phyloP scores from a whole-genome alignment of 2,888 invertebrate species.

The Hedya salicella region DNA sequence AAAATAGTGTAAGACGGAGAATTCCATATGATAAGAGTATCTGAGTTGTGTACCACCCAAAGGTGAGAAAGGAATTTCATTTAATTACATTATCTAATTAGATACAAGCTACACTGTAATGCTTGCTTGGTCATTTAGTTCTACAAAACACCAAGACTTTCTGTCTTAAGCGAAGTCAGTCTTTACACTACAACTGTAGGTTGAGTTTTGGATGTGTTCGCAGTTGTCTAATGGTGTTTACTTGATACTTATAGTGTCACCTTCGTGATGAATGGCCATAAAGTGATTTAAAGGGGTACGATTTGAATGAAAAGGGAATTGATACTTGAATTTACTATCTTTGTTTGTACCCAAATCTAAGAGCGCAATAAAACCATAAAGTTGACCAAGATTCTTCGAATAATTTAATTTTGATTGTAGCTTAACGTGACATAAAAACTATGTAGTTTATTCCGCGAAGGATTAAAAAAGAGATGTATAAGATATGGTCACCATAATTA shows the following conservation, averaged over 20 bases:
- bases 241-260: slow-evolving; percentile 68
- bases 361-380: slow-evolving; percentile 74
- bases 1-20: slow-evolving; percentile 53
- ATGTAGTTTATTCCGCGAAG: slow-evolving; percentile 44
- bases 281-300: slow-evolving; percentile 76
- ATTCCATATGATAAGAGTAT: slow-evolving; percentile 64
- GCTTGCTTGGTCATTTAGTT: slow-evolving; percentile 73
- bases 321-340: slow-evolving; percentile 64
- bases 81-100: slow-evolving; percentile 81
- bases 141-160: slow-evolving; percentile 53
- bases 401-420: slow-evolving; percentile 46
- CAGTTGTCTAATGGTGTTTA: slow-evolving; percentile 54
- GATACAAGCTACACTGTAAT: slow-evolving; percentile 73
- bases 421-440: slow-evolving; percentile 48
- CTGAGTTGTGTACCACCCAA: slow-evolving; percentile 71
- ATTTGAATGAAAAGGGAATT: slow-evolving; percentile 64
- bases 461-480: slow-evolving; percentile 48
- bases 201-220: slow-evolving; percentile 55
- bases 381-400: slow-evolving; percentile 51
- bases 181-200: slow-evolving; percentile 50
- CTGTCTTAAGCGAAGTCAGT: slow-evolving; percentile 47
- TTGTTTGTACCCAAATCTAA: slow-evolving; percentile 57
- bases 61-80: slow-evolving; percentile 68
- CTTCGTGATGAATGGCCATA: slow-evolving; percentile 72
- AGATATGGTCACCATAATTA: slow-evolving; percentile 62